Conservation (phyloP, 2,113 vertebrate genomes). For the Lophura nycthemera region DNA sequence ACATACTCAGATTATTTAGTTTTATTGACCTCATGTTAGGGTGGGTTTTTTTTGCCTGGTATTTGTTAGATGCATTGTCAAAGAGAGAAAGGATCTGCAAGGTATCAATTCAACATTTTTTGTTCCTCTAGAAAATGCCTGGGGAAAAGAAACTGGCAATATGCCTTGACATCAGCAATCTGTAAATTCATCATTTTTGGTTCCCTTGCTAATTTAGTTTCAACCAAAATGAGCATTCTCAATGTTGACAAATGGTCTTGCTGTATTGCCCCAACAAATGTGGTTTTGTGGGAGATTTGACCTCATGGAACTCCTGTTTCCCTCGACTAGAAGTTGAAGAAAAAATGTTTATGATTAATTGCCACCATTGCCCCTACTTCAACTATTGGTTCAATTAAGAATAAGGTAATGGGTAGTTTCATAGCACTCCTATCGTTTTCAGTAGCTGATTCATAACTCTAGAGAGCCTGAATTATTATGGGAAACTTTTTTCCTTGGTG, state of each 20-base stretch:
- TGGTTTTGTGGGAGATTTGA: constrained; percentile 53
- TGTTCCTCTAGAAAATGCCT: constrained; percentile 17
- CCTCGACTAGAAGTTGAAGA: neutral
- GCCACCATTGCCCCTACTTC: neutral
- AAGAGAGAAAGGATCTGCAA: neutral
- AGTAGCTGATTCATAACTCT: neutral
- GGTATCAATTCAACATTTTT: constrained; percentile 25
- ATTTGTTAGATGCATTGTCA: neutral
- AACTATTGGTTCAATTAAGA: constrained; percentile 12
- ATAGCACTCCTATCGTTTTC: neutral
- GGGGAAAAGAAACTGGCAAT: constrained; percentile 46
- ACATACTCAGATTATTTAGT: neutral
- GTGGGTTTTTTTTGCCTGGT: neutral
- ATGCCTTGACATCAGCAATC: constrained; percentile 62
- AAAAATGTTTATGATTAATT: constrained; percentile 35
- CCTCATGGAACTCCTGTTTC: constrained; percentile 30
- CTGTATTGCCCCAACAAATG: constrained; percentile 44
- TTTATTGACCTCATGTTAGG: neutral
- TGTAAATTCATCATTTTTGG: constrained; percentile 65
- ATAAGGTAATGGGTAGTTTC: neutral
- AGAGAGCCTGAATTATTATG: neutral
- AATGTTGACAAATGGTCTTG: constrained; percentile 54
- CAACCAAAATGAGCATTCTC: constrained; percentile 56
- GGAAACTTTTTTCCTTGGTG: neutral
- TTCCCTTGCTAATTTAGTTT: constrained; percentile 53